Base-by-base conservation (phyloP, 1,140 invertebrate species). In the Atta cephalotes region DNA sequence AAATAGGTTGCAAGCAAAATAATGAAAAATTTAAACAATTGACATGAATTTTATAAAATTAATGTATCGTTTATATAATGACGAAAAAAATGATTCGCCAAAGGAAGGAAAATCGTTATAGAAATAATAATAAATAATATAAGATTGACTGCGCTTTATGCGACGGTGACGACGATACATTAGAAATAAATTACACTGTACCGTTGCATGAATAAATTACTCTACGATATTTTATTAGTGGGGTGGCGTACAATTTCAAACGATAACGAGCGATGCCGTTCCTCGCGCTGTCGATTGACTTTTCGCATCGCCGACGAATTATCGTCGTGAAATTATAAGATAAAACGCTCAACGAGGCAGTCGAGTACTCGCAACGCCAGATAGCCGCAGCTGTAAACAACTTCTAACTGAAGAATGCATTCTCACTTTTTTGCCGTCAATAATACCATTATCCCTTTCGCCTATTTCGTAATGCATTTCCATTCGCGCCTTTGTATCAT, bases 271-370 rank as follows among this genome's bases (percentile, higher is more conserved):
- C 70, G 39, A 84, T 49, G 56, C 21, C 80, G 68, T 18, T 82
- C 9, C 70, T 35, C 68, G 53, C 68, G 80, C 28, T n/a, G 70
- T 39, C 80, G 80, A 84, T 84, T 84, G 80, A 84, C 80, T 84
- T 76, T 80, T 63, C 56, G 56, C 80, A 84, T 84, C 80, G 80
- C 63, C 25, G 70, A 74, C 68, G 68, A 84, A 84, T 84, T 84
- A 84, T 84, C 80, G 56, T 10, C 56, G 25, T 39, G 58, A 58
- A 74, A 84, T 84, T 76, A 58, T 56, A 56, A 74, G 80, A 84
- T 84, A 84, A 84, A 84, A 68, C 77, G 68, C n/a, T 58, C 45
- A 74, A 74, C 78, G 49, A 80, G 63, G 39, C 56, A 62, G 14
- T 16, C 70, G 80, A 84, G 39, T 81, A 45, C 66, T 81, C 53